Conservation (phyloP, 2,888 invertebrate species). For the Lobophora halterata region DNA sequence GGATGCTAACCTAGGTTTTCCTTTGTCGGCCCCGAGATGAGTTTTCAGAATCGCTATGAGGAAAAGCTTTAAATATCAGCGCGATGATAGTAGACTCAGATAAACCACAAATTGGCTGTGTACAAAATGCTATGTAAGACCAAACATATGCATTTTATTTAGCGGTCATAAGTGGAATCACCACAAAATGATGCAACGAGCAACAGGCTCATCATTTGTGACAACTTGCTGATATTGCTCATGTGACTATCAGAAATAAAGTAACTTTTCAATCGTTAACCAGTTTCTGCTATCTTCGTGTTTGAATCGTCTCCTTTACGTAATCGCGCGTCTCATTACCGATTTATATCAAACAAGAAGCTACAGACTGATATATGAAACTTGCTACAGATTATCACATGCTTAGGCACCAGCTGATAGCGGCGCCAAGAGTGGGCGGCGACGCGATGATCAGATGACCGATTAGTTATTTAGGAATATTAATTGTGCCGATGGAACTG, state of each 20-base stretch:
- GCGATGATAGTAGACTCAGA: constrained; percentile 3
- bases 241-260: too few species aligned
- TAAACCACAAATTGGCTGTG: constrained; percentile 12
- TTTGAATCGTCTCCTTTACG: too few species aligned
- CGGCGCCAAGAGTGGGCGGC: constrained; percentile 67
- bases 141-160: too few species aligned
- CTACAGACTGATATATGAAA: constrained; percentile 18
- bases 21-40: constrained; percentile 29
- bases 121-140: too few species aligned
- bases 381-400: constrained; percentile 26
- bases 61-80: constrained; percentile 27
- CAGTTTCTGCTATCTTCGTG: too few species aligned
- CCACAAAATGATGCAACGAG: too few species aligned
- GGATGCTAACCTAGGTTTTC: constrained; percentile 35
- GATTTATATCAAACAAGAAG: constrained; percentile 13
- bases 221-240: constrained; percentile 2
- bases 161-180: too few species aligned
- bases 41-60: constrained; percentile 29
- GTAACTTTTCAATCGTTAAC: too few species aligned
- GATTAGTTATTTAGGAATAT: constrained; percentile 74
- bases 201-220: not conserved
- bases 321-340: constrained; percentile 7
- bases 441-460: constrained; percentile 71
- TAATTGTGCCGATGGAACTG: constrained; percentile 64
- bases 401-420: constrained; percentile 20